phyloP scores from a whole-genome alignment of 2,113 vertebrate species.

The Halichoeres trimaculatus region DNA sequence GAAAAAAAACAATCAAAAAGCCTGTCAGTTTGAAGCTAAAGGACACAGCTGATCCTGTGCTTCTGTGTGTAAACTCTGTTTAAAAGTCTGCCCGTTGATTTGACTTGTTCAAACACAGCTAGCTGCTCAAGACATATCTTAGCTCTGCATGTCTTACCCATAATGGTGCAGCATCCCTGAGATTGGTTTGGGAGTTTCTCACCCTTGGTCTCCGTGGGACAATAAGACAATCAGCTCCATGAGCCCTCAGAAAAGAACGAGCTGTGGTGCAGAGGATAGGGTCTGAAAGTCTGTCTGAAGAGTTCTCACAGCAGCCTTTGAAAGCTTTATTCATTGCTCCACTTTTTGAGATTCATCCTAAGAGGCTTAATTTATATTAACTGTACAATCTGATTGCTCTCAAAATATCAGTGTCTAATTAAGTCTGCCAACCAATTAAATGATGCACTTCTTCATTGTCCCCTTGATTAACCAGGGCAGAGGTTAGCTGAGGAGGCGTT shows the following conservation, averaged over 20 bases:
- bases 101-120: neutral
- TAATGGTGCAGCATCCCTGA: neutral
- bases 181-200: constrained; percentile 9
- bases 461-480: constrained; percentile 50
- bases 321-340: constrained; percentile 57
- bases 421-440: constrained; percentile 63
- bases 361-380: constrained; percentile 72
- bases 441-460: constrained; percentile 39
- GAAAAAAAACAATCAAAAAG: no score
- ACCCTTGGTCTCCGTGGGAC: constrained; percentile 24
- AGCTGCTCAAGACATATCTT: neutral
- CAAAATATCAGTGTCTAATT: constrained; percentile 68
- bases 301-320: constrained; percentile 57
- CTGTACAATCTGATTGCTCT: constrained; percentile 66
- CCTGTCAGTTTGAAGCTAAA: constrained; percentile 1
- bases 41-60: neutral
- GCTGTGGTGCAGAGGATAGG: constrained; percentile 27
- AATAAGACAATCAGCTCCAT: constrained; percentile 48
- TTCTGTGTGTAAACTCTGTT: constrained; percentile 10
- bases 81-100: constrained; percentile 4
- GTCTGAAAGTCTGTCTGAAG: constrained; percentile 42
- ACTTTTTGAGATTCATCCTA: constrained; percentile 63
- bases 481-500: constrained; percentile 34
- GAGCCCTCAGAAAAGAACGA: constrained; percentile 42
- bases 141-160: neutral